Percentiles rank a stretch among this genome's conserved stretches.
Evolutionary conservation across 2,113 vertebrate genomes (phyloP).

Genomic region (Equus quagga): DNA sequence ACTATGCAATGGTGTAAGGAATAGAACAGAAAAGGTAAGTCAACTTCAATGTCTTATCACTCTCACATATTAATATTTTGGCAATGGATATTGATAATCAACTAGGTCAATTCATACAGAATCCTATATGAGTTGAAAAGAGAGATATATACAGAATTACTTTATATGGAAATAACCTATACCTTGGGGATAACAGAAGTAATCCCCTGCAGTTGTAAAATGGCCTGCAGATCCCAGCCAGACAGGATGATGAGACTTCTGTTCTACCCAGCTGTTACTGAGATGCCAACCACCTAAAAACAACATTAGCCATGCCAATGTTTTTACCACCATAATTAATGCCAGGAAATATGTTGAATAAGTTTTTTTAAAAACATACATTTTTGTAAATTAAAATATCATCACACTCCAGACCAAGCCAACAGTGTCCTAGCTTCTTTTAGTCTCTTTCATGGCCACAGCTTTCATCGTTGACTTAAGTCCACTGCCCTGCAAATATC

Average conservation of each 20-base stretch:
- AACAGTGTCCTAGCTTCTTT: neutral
- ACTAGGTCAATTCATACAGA: neutral
- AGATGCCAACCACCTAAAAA: neutral
- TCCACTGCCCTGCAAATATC: neutral
- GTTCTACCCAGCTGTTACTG: neutral
- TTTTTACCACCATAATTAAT: conserved; percentile 23
- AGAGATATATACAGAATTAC: neutral
- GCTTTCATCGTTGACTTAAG: neutral
- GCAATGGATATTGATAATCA: neutral
- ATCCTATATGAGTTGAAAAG: neutral
- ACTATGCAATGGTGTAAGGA: neutral
- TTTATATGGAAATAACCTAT: neutral
- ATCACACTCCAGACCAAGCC: neutral
- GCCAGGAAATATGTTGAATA: neutral
- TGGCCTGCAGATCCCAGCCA: neutral
- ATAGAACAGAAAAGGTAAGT: neutral
- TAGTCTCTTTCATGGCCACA: neutral
- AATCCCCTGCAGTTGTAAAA: neutral
- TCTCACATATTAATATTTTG: neutral
- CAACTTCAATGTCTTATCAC: neutral
- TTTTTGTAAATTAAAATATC: conserved; percentile 47
- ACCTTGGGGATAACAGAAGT: neutral
- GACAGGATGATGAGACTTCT: neutral
- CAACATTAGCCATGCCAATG: neutral
- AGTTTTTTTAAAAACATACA: neutral